Conservation (phyloP, 2,797 vertebrate species). For the Takifugu ocellatus region DNA sequence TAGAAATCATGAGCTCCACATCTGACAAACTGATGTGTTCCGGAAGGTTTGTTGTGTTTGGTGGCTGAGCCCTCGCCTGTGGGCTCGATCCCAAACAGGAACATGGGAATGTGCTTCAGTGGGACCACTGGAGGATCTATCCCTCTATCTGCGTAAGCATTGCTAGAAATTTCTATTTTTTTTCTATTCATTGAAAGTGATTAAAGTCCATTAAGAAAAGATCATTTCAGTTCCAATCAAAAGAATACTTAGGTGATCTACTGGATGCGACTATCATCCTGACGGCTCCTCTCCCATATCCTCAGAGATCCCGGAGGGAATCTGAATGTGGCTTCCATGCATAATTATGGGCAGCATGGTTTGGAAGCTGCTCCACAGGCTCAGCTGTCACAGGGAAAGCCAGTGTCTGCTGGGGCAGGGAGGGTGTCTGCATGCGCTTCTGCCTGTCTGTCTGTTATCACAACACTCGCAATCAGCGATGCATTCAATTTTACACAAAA, state of each 20-base stretch:
- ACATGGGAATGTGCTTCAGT: no score
- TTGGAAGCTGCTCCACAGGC: constrained; percentile 21
- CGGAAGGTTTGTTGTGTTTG: no score
- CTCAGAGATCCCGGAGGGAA: constrained; percentile 32
- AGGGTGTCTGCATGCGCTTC: constrained; percentile 5
- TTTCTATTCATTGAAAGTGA: no score
- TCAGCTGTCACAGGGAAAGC: constrained; percentile 27
- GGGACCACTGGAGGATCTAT: no score
- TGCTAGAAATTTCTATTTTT: no score
- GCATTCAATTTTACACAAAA: constrained; percentile 8
- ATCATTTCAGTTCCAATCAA: no score
- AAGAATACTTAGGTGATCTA: no score
- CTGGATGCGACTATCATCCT: neutral
- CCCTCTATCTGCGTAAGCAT: no score
- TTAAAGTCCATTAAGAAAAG: no score
- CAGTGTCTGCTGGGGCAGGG: constrained; percentile 13
- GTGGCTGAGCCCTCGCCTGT: no score
- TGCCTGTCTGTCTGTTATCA: constrained; percentile 6
- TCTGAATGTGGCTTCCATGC: constrained; percentile 23
- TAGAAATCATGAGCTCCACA: constrained; percentile 32
- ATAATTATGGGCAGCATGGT: constrained; percentile 14
- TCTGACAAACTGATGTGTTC: constrained; percentile 9
- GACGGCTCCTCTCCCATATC: constrained; percentile 22
- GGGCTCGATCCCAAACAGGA: no score
- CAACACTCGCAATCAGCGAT: constrained; percentile 13